phyloP scores from a whole-genome alignment of 2,888 invertebrate species.

The Muscina levida region DNA sequence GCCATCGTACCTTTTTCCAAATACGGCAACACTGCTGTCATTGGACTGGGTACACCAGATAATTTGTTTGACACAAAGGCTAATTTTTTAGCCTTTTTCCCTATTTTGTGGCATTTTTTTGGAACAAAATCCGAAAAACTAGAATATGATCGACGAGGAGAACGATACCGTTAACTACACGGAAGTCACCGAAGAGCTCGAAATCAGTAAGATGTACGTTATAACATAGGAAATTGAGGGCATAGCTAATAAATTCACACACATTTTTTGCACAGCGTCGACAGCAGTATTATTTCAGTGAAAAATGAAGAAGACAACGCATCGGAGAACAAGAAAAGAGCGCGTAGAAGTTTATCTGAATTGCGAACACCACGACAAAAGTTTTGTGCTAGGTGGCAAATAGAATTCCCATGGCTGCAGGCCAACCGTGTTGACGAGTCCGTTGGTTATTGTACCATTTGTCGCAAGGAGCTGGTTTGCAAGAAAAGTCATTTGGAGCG shows the following conservation, averaged over 20 bases:
- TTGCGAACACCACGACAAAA: constrained; percentile 65
- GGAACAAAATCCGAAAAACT: constrained; percentile 7
- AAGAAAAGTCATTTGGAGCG: constrained; percentile 70
- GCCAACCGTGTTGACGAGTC: constrained; percentile 66
- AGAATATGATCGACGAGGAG: constrained; percentile 55
- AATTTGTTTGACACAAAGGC: constrained; percentile 37
- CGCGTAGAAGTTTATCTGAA: constrained; percentile 39
- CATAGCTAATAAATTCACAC: background rate
- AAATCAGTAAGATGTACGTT: constrained; percentile 48
- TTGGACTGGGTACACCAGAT: constrained; percentile 33
- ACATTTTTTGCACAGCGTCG: constrained; percentile 7
- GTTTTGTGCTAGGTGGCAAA: constrained; percentile 67
- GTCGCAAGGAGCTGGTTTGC: constrained; percentile 67
- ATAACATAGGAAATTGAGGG: too few relatives aligned
- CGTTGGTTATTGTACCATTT: constrained; percentile 67
- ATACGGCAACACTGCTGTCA: too few relatives aligned
- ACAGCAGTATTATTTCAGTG: constrained; percentile 8
- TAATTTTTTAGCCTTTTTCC: constrained; percentile 57
- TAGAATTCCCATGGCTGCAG: constrained; percentile 67
- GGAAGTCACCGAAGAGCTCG: constrained; percentile 54
- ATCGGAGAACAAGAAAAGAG: constrained; percentile 50
- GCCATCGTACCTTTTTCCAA: too few relatives aligned
- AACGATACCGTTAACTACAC: constrained; percentile 45
- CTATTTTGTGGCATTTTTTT: constrained; percentile 17
- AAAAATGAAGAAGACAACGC: constrained; percentile 35